phyloP scores from a whole-genome alignment of 2,888 invertebrate genomes.

The Anthophora plumipes region DNA sequence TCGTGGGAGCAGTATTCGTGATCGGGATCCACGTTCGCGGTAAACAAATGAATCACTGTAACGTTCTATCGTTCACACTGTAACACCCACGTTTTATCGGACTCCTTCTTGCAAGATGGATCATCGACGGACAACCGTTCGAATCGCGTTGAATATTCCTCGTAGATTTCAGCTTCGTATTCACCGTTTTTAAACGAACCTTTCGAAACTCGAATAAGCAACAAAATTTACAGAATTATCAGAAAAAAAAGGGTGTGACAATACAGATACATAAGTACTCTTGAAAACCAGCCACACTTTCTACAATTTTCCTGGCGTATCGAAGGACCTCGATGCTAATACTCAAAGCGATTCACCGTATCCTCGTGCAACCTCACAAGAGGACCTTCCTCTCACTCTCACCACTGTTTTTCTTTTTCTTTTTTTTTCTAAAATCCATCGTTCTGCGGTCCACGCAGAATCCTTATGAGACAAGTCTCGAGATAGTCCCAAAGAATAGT shows the following conservation, averaged over 20 bases:
- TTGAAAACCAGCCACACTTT: no score
- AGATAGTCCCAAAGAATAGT: no score
- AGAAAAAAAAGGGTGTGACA: not conserved
- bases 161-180: not conserved
- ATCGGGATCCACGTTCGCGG: not conserved
- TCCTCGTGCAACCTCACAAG: not conserved
- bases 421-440: slow-evolving; percentile 19
- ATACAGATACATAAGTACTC: slow-evolving; percentile 31
- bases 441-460: slow-evolving; percentile 41
- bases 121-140: no score
- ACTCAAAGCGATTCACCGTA: slow-evolving; percentile 2
- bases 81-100: not conserved
- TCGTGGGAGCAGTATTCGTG: not conserved
- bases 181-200: not conserved
- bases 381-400: not conserved
- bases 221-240: not conserved
- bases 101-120: not conserved
- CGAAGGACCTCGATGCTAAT: not conserved
- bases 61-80: not conserved
- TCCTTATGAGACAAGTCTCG: not conserved
- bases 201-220: not conserved
- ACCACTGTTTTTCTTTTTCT: slow-evolving; percentile 14
- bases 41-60: not conserved
- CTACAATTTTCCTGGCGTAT: not conserved
- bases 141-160: not conserved